phyloP scores from a whole-genome alignment of 1,140 invertebrate genomes.

The Metopolophium dirhodum region DNA sequence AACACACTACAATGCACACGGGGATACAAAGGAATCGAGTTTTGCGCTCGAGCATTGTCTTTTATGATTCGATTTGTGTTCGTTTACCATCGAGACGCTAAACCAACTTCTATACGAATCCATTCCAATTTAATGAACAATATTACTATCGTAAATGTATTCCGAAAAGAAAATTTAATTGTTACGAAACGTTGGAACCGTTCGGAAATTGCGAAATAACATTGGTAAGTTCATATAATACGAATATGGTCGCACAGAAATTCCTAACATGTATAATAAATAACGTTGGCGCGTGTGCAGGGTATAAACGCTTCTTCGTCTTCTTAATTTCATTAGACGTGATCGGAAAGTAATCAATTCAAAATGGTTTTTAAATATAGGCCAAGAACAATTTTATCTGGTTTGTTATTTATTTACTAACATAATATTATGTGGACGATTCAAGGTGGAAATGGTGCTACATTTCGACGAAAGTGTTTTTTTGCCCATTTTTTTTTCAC shows the following conservation, averaged over 20 bases:
- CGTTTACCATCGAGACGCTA: neutral
- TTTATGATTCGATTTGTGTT: conserved; percentile 25
- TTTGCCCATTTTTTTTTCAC: neutral
- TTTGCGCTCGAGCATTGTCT: neutral
- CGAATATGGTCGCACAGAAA: neutral
- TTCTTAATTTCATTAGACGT: neutral
- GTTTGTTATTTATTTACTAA: neutral
- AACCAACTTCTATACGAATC: neutral
- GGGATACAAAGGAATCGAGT: neutral
- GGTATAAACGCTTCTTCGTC: neutral
- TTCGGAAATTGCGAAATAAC: neutral
- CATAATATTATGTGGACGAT: neutral
- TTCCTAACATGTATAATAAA: neutral
- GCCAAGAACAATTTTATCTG: neutral
- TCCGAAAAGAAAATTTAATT: neutral
- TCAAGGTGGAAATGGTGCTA: neutral
- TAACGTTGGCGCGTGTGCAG: neutral
- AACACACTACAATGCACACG: neutral
- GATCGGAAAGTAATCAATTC: neutral
- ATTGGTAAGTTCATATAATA: neutral
- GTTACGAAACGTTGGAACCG: neutral
- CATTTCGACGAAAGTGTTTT: neutral
- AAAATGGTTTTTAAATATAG: neutral
- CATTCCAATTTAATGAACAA: conserved; percentile 16
- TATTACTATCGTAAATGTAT: neutral